phyloP scores from a whole-genome alignment of 1,140 invertebrate genomes.

The Scaptodrosophila lebanonensis region DNA sequence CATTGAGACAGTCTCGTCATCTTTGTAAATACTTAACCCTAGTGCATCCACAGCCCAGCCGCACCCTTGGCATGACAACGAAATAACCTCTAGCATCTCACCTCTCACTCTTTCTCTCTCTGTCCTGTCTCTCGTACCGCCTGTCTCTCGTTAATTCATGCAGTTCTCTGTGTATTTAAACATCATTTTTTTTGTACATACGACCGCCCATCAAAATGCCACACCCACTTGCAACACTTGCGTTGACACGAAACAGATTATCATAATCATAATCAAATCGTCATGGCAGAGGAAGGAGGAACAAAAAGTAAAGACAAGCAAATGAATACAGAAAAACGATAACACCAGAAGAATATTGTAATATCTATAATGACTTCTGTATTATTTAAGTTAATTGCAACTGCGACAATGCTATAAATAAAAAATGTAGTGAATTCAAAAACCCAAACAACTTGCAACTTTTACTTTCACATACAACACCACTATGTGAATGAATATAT shows the following conservation, averaged over 20 bases:
- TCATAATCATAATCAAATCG: constrained; percentile 29
- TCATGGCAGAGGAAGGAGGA: constrained; percentile 30
- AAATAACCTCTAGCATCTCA: constrained; percentile 6
- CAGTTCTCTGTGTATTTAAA: constrained; percentile 52
- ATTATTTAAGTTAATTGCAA: constrained; percentile 63
- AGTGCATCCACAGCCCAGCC: not conserved
- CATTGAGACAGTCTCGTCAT: constrained; percentile 81
- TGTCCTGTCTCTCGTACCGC: constrained; percentile 65
- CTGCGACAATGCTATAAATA: constrained; percentile 73
- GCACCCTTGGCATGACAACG: constrained; percentile 1
- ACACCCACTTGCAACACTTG: constrained; percentile 51
- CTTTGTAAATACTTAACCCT: constrained; percentile 38
- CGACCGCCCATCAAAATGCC: constrained; percentile 48
- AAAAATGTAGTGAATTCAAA: constrained; percentile 70
- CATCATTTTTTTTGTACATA: constrained; percentile 54
- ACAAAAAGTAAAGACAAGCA: constrained; percentile 37
- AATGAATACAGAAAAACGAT: constrained; percentile 43
- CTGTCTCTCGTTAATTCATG: no score
- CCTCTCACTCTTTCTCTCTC: constrained; percentile 24
- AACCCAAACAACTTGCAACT: constrained; percentile 30
- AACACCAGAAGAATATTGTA: constrained; percentile 54
- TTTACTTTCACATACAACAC: not conserved
- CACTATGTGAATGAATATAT: no score
- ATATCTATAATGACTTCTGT: constrained; percentile 52
- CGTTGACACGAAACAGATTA: constrained; percentile 29